These are phyloP conservation scores for Tetraodon nigroviridis DNA, from an alignment of 2,113 vertebrate species.

Conservation along the genomic window DNA sequence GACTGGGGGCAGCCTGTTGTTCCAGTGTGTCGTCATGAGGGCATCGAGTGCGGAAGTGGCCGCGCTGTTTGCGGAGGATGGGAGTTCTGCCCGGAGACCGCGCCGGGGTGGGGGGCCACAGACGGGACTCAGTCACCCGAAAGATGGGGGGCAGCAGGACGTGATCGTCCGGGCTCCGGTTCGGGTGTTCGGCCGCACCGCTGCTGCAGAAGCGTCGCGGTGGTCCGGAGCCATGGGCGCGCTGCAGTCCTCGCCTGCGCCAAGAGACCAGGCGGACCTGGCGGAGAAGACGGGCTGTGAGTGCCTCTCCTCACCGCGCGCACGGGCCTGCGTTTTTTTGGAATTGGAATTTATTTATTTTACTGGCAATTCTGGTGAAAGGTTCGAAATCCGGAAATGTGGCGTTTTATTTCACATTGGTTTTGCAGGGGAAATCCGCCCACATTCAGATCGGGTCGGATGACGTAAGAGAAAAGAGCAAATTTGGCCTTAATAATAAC, in stretches of 20 bases:
- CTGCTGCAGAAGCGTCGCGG: neutral
- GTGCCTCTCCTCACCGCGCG: slow-evolving; percentile 47
- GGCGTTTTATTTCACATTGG: neutral
- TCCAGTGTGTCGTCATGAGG: slow-evolving; percentile 42
- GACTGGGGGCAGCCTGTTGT: slow-evolving; percentile 39
- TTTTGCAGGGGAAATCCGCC: slow-evolving; percentile 6
- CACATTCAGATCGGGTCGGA: neutral
- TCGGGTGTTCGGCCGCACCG: neutral
- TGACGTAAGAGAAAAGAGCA: too few relatives aligned
- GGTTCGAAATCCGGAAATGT: neutral
- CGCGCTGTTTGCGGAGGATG: slow-evolving; percentile 25
- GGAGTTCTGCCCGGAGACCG: slow-evolving; percentile 14
- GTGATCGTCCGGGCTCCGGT: slow-evolving; percentile 4
- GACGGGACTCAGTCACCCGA: neutral
- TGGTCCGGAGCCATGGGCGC: slow-evolving; percentile 73
- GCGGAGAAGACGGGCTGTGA: slow-evolving; percentile 88
- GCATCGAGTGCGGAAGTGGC: slow-evolving; percentile 54
- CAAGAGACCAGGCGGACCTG: slow-evolving; percentile 74
- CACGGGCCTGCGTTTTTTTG: too few relatives aligned
- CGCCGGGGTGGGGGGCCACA: neutral
- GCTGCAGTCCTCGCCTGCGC: slow-evolving; percentile 76
- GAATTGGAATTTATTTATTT: too few relatives aligned
- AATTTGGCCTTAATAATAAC: slow-evolving; percentile 14
- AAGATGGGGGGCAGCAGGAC: slow-evolving; percentile 14
- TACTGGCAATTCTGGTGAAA: too few relatives aligned